Percentiles rank a stretch among this genome's conserved stretches.
Conservation (phyloP, 2,888 invertebrate genomes). For the Harpalus rubripes region DNA sequence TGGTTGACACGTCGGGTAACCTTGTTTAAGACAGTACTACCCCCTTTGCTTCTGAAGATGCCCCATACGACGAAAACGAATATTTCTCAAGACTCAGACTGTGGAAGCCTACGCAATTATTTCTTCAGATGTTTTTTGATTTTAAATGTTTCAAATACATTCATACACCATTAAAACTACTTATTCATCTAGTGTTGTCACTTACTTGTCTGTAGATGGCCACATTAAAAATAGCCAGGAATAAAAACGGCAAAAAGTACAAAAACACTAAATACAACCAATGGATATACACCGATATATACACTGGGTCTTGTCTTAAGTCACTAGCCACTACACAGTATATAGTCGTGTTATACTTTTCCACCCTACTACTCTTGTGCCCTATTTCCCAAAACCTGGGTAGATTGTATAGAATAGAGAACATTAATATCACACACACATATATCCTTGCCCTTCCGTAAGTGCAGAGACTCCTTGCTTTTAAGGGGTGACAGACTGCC, state of each 20-base stretch:
- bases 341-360: conserved; percentile 80
- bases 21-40: no score
- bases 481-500: conserved; percentile 94
- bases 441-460: conserved; percentile 92
- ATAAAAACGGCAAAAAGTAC: conserved; percentile 94
- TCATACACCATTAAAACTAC: background rate
- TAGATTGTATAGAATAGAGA: conserved; percentile 91
- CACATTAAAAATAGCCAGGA: conserved; percentile 92
- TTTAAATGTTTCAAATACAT: no score
- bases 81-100: no score
- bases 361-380: conserved; percentile 75
- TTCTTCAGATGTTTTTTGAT: no score
- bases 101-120: no score
- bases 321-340: conserved; percentile 86
- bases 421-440: conserved; percentile 88
- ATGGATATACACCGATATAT: conserved; percentile 93
- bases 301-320: conserved; percentile 85
- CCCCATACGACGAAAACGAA: no score
- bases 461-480: conserved; percentile 94
- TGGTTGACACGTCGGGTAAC: no score
- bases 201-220: conserved; percentile 92
- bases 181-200: conserved; percentile 61
- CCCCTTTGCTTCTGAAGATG: no score
- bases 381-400: conserved; percentile 88
- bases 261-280: conserved; percentile 97